Conservation (phyloP, 2,888 invertebrate species). For the Camponotus fellah region DNA sequence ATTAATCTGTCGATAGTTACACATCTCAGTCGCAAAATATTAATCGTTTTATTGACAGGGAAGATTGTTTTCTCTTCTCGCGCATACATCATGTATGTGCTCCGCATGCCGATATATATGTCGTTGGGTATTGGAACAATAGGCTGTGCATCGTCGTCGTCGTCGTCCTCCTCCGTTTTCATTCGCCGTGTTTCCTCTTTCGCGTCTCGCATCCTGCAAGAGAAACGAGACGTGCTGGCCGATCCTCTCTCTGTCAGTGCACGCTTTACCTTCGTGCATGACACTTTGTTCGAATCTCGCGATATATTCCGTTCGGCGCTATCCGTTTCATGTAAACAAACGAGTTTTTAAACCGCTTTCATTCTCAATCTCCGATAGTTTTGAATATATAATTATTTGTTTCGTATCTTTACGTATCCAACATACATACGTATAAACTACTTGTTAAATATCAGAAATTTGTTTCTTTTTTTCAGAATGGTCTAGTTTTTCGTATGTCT, state of each 20-base stretch:
- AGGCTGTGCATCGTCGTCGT: constrained; percentile 18
- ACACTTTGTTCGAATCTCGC: constrained; percentile 71
- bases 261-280: constrained; percentile 75
- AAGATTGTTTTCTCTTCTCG: constrained; percentile 69
- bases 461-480: neutral
- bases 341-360: neutral
- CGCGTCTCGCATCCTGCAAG: constrained; percentile 62
- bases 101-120: constrained; percentile 61
- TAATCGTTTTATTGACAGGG: constrained; percentile 69
- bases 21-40: constrained; percentile 61
- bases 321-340: constrained; percentile 5
- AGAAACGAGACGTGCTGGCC: constrained; percentile 51
- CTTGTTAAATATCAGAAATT: neutral
- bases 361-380: neutral
- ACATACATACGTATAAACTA: neutral
- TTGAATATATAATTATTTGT: neutral
- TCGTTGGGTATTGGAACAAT: constrained; percentile 68
- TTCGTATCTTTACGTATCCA: neutral
- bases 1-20: constrained; percentile 50
- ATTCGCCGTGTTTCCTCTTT: constrained; percentile 62
- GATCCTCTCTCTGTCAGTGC: constrained; percentile 75
- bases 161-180: constrained; percentile 59
- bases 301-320: neutral
- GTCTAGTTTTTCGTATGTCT: neutral
- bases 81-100: constrained; percentile 52